phyloP scores from a whole-genome alignment of 2,888 invertebrate genomes.

The Calliopum simillimum region DNA sequence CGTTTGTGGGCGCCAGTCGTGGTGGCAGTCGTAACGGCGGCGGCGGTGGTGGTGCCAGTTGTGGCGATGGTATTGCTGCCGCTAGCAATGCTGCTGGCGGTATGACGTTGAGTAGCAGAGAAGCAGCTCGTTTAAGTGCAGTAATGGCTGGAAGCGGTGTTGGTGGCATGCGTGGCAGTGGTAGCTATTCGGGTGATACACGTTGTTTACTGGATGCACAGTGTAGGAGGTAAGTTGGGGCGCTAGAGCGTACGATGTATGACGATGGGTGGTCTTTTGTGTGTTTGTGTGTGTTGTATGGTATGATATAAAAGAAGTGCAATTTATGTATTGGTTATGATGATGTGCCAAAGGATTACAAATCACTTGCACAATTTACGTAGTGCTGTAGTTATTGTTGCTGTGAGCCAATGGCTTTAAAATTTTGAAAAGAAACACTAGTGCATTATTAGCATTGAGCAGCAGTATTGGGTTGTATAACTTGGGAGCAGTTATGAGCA shows the following conservation, averaged over 20 bases:
- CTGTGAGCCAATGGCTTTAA: background rate
- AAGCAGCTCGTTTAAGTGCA: background rate
- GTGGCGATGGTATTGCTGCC: constrained; percentile 39
- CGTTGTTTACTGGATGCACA: constrained; percentile 59
- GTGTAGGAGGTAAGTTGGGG: constrained; percentile 56
- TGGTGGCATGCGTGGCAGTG: constrained; percentile 44
- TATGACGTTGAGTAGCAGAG: constrained; percentile 51
- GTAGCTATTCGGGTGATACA: constrained; percentile 57
- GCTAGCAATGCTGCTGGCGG: constrained; percentile 43
- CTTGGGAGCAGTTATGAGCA: too few species aligned
- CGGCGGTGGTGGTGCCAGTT: constrained; percentile 39
- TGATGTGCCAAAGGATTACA: constrained; percentile 3
- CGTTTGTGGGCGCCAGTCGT: constrained; percentile 56
- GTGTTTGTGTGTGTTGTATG: too few species aligned
- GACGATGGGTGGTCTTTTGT: too few species aligned
- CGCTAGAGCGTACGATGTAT: background rate
- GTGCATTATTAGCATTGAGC: too few species aligned
- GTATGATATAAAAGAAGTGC: too few species aligned
- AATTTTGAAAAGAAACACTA: too few species aligned
- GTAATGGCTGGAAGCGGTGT: constrained; percentile 38
- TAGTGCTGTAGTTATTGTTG: too few species aligned
- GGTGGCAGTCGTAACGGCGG: constrained; percentile 41
- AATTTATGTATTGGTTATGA: background rate
- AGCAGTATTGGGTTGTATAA: too few species aligned
- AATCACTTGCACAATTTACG: background rate